Conservation (phyloP, 2,797 vertebrate species). For the Anabacerthia variegaticeps region DNA sequence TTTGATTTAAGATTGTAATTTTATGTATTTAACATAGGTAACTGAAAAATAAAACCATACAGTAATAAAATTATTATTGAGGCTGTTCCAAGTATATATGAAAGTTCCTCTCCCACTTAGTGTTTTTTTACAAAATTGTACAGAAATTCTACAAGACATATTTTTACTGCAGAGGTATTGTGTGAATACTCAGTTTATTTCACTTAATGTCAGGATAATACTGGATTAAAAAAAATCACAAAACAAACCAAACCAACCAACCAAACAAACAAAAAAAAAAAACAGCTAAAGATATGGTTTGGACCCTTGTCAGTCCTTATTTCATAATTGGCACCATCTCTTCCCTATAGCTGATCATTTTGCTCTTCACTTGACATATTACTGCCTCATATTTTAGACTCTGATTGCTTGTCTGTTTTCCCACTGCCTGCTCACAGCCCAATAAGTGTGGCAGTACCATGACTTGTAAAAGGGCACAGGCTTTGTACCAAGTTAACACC, state of each 20-base stretch:
- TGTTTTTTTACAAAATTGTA: not conserved
- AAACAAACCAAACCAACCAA: no score
- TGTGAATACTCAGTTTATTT: not conserved
- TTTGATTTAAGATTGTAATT: not conserved
- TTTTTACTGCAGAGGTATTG: not conserved
- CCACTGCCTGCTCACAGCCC: accelerated
- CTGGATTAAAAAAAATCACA: not conserved
- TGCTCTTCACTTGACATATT: not conserved
- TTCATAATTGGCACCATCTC: not conserved
- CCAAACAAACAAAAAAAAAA: no score
- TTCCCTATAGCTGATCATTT: not conserved
- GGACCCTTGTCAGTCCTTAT: not conserved
- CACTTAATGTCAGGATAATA: not conserved
- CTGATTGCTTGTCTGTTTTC: not conserved
- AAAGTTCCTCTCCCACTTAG: not conserved
- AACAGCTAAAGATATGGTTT: not conserved
- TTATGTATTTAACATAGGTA: not conserved
- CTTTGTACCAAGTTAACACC: not conserved
- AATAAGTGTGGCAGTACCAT: not conserved
- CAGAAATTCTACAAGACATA: not conserved
- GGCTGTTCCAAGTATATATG: not conserved
- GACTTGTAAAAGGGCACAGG: not conserved
- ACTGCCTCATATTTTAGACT: not conserved
- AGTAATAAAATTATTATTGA: not conserved
- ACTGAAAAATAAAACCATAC: not conserved